These are phyloP conservation scores for Leptinotarsa rubiginosa DNA, from an alignment of 2,888 invertebrate species.

Conservation along the genomic window DNA sequence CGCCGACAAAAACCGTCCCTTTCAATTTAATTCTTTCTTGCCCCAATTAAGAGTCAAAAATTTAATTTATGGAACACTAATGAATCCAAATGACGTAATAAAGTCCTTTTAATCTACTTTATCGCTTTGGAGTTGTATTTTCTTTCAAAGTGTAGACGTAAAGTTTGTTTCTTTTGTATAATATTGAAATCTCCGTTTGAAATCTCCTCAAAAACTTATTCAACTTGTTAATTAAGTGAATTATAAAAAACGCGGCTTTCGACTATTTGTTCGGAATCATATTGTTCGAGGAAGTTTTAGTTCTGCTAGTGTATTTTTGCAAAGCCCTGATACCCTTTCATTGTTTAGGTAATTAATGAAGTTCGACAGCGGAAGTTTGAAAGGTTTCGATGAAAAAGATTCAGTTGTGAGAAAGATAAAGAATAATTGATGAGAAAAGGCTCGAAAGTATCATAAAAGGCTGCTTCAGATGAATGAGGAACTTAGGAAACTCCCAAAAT, in stretches of 20 bases:
- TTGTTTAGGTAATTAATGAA: constrained; percentile 41
- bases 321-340: constrained; percentile 35
- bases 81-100: constrained; percentile 53
- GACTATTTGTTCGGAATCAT: constrained; percentile 44
- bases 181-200: constrained; percentile 38
- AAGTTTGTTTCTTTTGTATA: constrained; percentile 50
- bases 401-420: neutral
- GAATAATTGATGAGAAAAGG: neutral
- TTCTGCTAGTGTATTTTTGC: constrained; percentile 39
- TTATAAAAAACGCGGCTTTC: constrained; percentile 40
- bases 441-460: constrained; percentile 7
- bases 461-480: neutral
- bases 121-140: constrained; percentile 47
- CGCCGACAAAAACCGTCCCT: constrained; percentile 28
- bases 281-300: constrained; percentile 47
- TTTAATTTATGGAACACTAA: constrained; percentile 51
- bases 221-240: constrained; percentile 54
- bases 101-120: constrained; percentile 57
- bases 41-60: constrained; percentile 51
- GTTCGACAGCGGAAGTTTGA: constrained; percentile 28
- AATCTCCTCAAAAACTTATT: constrained; percentile 46
- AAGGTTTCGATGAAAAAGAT: constrained; percentile 3
- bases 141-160: constrained; percentile 36
- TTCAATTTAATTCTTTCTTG: constrained; percentile 44
- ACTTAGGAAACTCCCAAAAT: neutral